Conservation (phyloP, 1,140 invertebrate genomes). For the Sycophaga agraensis region DNA sequence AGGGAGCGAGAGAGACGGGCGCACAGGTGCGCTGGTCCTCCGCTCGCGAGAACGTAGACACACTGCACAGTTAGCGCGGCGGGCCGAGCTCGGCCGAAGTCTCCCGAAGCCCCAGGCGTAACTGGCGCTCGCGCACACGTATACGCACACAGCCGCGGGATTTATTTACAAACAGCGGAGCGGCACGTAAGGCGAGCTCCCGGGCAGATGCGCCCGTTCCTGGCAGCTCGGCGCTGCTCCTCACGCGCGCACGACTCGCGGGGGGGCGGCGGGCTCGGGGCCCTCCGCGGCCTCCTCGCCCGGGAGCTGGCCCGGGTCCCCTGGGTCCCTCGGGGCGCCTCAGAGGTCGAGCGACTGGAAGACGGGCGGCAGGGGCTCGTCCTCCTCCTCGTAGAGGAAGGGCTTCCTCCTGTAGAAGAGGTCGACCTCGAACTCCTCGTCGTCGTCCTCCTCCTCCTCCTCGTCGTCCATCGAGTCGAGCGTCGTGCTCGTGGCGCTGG, state of each 20-base stretch:
- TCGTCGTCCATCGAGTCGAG: conserved; percentile 49
- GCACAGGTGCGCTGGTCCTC: too few species aligned
- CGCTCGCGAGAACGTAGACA: too few species aligned
- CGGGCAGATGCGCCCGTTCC: too few species aligned
- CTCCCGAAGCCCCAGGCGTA: conserved; percentile 36
- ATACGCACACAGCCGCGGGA: neutral
- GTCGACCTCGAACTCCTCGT: conserved; percentile 30
- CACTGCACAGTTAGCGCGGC: too few species aligned
- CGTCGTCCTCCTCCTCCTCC: conserved; percentile 42
- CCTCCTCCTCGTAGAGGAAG: conserved; percentile 45
- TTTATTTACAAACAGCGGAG: conserved; percentile 10
- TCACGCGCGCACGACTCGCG: neutral
- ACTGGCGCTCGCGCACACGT: conserved; percentile 24
- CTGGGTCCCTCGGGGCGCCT: conserved; percentile 1
- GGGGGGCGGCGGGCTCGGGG: neutral
- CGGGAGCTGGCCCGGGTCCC: too few species aligned
- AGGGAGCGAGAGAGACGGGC: too few species aligned
- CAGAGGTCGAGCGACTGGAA: conserved; percentile 42
- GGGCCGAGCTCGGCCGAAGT: conserved; percentile 41
- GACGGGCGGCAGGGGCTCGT: conserved; percentile 33
- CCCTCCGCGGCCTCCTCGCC: neutral
- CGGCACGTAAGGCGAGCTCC: conserved; percentile 3
- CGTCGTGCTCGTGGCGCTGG: conserved; percentile 3
- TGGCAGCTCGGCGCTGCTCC: too few species aligned
- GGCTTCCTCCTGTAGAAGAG: conserved; percentile 39